Percentiles rank a stretch among this genome's conserved stretches.
phyloP scores from a whole-genome alignment of 2,113 vertebrate species.

The Atherinomorus stipes region DNA sequence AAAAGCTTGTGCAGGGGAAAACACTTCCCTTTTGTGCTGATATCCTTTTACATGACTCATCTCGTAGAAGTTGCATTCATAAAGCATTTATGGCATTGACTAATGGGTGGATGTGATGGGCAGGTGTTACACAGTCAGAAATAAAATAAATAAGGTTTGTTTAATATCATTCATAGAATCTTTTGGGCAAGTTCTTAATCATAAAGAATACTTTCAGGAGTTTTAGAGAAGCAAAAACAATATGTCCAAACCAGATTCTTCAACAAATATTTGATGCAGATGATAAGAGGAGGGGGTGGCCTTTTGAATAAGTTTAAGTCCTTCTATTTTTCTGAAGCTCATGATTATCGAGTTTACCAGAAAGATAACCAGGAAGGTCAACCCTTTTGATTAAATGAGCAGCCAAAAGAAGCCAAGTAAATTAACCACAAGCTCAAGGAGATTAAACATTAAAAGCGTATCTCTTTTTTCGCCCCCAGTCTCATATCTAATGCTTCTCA shows the following conservation, averaged over 20 bases:
- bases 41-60: conserved; percentile 14
- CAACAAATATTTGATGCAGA: background rate
- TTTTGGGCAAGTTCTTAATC: conserved; percentile 14
- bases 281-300: background rate
- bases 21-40: background rate
- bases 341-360: background rate
- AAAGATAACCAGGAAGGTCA: conserved; percentile 6
- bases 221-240: conserved; percentile 13
- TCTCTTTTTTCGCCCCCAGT: background rate
- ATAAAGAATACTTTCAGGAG: conserved; percentile 58
- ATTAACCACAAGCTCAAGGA: conserved; percentile 10
- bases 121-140: background rate
- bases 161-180: no score
- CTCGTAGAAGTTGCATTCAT: background rate
- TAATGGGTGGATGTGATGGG: background rate
- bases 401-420: background rate
- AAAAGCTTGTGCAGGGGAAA: background rate
- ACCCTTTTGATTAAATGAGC: background rate
- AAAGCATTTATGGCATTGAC: background rate
- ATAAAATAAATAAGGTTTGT: background rate
- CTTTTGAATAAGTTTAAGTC: background rate
- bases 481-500: background rate
- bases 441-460: background rate
- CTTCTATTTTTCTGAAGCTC: background rate
- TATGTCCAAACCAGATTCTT: background rate